Conservation (phyloP, 2,888 invertebrate genomes). For the Panorpa germanica region DNA sequence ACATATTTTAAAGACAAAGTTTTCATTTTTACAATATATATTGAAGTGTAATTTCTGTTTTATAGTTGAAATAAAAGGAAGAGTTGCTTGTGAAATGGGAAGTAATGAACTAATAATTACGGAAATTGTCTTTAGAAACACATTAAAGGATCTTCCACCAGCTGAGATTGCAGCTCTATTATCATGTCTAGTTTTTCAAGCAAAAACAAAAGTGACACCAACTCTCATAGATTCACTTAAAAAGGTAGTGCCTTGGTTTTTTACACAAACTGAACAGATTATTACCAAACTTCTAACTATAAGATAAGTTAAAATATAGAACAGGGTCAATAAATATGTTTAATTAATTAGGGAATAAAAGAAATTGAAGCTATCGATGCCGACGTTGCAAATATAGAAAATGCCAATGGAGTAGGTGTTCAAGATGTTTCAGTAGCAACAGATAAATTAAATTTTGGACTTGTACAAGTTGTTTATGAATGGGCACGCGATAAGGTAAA, state of each 20-base stretch:
- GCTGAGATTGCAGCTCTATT: constrained; percentile 88
- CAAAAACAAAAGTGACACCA: constrained; percentile 43
- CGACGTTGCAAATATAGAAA: constrained; percentile 47
- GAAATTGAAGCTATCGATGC: constrained; percentile 48
- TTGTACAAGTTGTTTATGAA: constrained; percentile 88
- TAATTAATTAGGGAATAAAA: constrained; percentile 38
- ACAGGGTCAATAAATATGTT: constrained; percentile 10
- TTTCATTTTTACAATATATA: constrained; percentile 7
- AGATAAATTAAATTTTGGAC: constrained; percentile 64
- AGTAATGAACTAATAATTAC: constrained; percentile 83
- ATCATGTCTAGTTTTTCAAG: constrained; percentile 85
- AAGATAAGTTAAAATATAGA: too few species aligned
- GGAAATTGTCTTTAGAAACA: constrained; percentile 80
- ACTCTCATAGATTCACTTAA: constrained; percentile 36
- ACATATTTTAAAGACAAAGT: constrained; percentile 4
- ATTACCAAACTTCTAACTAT: constrained; percentile 4
- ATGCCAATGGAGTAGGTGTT: constrained; percentile 25
- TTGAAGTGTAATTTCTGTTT: constrained; percentile 10
- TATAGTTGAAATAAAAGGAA: constrained; percentile 58
- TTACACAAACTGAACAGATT: constrained; percentile 1
- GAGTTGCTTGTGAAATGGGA: constrained; percentile 74
- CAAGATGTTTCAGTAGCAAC: constrained; percentile 29
- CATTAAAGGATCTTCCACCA: constrained; percentile 66
- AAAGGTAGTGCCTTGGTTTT: constrained; percentile 21
- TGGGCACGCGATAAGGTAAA: constrained; percentile 83